Conservation (phyloP, 1,140 invertebrate genomes). For the Drosophila sp. region DNA sequence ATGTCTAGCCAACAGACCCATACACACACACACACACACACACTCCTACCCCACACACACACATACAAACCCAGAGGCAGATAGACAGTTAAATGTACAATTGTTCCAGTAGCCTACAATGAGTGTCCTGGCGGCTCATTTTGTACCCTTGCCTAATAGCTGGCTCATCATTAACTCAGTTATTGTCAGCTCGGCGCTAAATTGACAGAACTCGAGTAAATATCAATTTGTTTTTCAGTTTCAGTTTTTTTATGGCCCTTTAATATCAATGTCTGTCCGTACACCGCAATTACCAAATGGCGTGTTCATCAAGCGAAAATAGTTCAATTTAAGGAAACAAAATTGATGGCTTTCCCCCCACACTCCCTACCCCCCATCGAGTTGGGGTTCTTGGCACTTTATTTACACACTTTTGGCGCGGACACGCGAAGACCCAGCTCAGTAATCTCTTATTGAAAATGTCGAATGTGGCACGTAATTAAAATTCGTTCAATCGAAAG, state of each 20-base stretch:
- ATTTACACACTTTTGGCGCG: constrained; percentile 54
- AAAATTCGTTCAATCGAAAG: constrained; percentile 74
- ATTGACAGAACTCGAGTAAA: constrained; percentile 60
- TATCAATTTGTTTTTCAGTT: constrained; percentile 64
- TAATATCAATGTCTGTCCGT: constrained; percentile 1
- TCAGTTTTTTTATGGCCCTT: neutral
- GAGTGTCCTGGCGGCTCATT: constrained; percentile 45
- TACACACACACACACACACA: neutral
- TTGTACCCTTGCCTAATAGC: constrained; percentile 60
- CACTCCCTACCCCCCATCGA: constrained; percentile 1
- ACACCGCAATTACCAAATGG: constrained; percentile 56
- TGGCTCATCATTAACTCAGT: constrained; percentile 73
- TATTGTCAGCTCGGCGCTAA: constrained; percentile 73
- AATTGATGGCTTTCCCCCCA: constrained; percentile 28
- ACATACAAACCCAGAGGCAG: constrained; percentile 28
- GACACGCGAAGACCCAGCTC: constrained; percentile 47
- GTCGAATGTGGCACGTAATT: constrained; percentile 77
- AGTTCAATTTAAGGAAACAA: constrained; percentile 38
- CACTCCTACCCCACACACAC: neutral
- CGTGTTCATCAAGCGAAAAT: constrained; percentile 50
- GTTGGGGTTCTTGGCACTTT: constrained; percentile 22
- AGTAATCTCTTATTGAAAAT: constrained; percentile 45
- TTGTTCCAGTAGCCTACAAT: constrained; percentile 34
- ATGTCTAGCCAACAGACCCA: constrained; percentile 39
- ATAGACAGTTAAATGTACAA: constrained; percentile 60